Evolutionary conservation across 2,888 invertebrate genomes (phyloP), one percentile per base, ranked within the genome.

Genomic region (Drosophila affinis): DNA sequence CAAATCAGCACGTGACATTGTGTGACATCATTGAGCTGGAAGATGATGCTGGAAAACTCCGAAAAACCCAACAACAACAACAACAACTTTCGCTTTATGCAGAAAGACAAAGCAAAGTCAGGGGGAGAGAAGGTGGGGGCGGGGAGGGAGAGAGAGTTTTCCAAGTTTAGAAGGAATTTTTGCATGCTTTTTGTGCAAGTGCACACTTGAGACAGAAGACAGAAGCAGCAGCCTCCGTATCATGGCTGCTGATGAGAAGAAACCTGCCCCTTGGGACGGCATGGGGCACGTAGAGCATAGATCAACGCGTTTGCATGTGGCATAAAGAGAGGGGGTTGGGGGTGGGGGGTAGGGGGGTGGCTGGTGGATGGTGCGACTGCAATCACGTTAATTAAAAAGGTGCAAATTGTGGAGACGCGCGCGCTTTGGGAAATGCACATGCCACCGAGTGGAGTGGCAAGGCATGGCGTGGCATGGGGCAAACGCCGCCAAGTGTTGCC

Each of bases 361-460:
- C 51, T 48, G 60, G 53, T 64, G 39, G 55, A 51, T 56, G 68
- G 54, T 81, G 71, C 67, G 54, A 78, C 78, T 87, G 90, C 90
- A 90, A 90, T 90, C 90, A 89, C 89, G 87, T 90, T 90, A 90
- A 90, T 90, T 90, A 90, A 90, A 90, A 90, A 90, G 90, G 90
- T 90, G 90, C 90, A 90, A 90, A 90, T 90, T 89, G 89, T 89
- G 90, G 85, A 90, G 39, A 39, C 39, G 34, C 32, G 34, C 75
- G 88, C 84, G 85, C 63, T 69, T 74, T 75, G 83, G 76, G 79
- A 77, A 77, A 73, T 65, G 78, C 81, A 80, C 77, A 80, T 77
- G 80, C 82, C 39, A 2, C 2, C n/a, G 14, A 2, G 29, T 29
- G 29, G 4, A 4, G 24, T 24, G 24, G 3, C n/a, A n/a, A n/a